Evolutionary conservation across 2,888 invertebrate species (phyloP).

Genomic region (Barypeithes pellucidus): DNA sequence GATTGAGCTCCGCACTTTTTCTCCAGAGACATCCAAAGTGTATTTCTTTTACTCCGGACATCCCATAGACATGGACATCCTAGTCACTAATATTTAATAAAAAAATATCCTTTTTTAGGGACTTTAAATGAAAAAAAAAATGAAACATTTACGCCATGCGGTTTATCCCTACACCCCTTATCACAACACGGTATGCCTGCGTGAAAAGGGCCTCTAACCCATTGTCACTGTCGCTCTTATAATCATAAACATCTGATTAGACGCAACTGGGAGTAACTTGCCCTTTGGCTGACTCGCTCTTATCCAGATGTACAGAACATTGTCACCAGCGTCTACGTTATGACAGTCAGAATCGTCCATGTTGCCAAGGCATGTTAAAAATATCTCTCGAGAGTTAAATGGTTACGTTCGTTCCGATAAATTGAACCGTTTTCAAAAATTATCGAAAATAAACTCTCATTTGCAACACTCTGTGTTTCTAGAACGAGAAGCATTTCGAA

Average conservation of each 20-base stretch:
- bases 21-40: too few species aligned
- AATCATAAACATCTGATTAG: conserved; percentile 50
- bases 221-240: conserved; percentile 30
- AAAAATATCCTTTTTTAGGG: background rate
- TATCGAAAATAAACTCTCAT: too few species aligned
- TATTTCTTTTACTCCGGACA: too few species aligned
- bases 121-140: background rate
- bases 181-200: conserved; percentile 24
- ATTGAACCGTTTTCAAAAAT: too few species aligned
- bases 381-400: too few species aligned
- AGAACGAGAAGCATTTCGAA: too few species aligned
- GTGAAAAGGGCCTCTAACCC: conserved; percentile 24
- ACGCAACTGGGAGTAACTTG: conserved; percentile 25
- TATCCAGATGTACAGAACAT: conserved; percentile 68
- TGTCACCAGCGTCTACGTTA: conserved; percentile 58
- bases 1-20: too few species aligned
- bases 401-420: too few species aligned
- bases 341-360: too few species aligned
- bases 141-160: conserved; percentile 4
- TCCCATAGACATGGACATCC: too few species aligned
- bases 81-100: background rate
- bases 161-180: conserved; percentile 13
- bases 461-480: too few species aligned
- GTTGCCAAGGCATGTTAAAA: too few species aligned
- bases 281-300: conserved; percentile 49